Conservation (phyloP, 2,797 vertebrate species). For the Microctenopoma stevenorrisi region DNA sequence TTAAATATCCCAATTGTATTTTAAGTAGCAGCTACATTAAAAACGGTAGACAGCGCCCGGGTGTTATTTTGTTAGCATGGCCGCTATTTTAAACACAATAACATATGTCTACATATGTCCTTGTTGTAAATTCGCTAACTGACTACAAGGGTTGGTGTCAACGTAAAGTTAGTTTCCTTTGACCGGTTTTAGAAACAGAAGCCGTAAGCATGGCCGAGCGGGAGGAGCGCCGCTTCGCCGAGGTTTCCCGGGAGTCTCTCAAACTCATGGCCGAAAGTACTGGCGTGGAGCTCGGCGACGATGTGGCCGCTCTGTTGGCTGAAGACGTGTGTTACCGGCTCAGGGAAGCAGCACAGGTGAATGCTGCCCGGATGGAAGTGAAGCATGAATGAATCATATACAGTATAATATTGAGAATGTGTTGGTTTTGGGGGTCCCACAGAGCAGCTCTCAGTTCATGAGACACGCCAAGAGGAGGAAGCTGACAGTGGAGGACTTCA, state of each 20-base stretch:
- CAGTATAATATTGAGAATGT: not conserved
- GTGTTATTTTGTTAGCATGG: not conserved
- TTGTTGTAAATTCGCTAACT: too few species aligned
- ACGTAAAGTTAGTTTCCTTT: not conserved
- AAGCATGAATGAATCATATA: not conserved
- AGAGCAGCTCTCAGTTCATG: slow-evolving; percentile 96
- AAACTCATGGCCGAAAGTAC: slow-evolving; percentile 91
- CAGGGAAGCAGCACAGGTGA: slow-evolving; percentile 90
- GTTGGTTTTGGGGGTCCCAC: not conserved
- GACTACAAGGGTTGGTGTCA: too few species aligned
- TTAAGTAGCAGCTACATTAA: not conserved
- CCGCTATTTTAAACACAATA: too few species aligned
- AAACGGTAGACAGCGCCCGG: not conserved
- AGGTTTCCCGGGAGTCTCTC: slow-evolving; percentile 91
- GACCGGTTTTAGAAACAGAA: not conserved
- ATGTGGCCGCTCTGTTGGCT: slow-evolving; percentile 88
- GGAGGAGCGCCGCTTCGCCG: slow-evolving; percentile 93
- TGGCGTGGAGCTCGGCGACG: slow-evolving; percentile 89
- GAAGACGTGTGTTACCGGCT: slow-evolving; percentile 95
- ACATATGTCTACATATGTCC: too few species aligned
- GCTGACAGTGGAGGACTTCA: slow-evolving; percentile 94
- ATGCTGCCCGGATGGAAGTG: not conserved
- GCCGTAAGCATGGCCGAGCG: slow-evolving; percentile 86
- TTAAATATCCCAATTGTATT: not conserved
- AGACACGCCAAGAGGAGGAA: slow-evolving; percentile 91